phyloP scores from a whole-genome alignment of 2,888 invertebrate genomes.

The Entomobrya proxima region DNA sequence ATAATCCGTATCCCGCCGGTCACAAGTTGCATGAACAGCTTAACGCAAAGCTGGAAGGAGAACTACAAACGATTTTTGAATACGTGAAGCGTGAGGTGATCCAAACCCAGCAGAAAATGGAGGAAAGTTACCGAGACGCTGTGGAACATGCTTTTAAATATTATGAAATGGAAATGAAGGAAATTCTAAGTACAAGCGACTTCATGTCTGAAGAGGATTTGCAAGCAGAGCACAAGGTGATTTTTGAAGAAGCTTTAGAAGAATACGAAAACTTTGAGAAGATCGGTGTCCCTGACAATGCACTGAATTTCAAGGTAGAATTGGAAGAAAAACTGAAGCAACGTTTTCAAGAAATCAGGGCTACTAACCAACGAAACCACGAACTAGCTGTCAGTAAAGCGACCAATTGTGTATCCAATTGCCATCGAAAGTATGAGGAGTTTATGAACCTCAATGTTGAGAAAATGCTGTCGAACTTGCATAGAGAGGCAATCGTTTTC shows the following conservation, averaged over 20 bases:
- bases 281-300: background rate
- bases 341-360: background rate
- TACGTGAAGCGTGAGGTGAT: background rate
- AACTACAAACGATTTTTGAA: background rate
- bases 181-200: background rate
- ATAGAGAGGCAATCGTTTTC: background rate
- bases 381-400: background rate
- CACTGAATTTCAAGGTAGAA: background rate
- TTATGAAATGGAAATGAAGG: background rate
- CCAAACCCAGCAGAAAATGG: background rate
- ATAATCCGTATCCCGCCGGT: background rate
- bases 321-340: background rate
- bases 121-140: background rate
- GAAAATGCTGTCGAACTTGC: background rate
- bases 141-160: background rate
- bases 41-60: background rate
- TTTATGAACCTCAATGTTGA: constrained; percentile 9
- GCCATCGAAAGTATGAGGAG: background rate
- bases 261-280: constrained; percentile 11
- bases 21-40: background rate
- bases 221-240: background rate
- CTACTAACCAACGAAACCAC: background rate
- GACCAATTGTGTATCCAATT: background rate
- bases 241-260: background rate
- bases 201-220: constrained; percentile 36